Evolutionary conservation across 2,797 vertebrate species (phyloP).

Genomic region (Danio kyathit): DNA sequence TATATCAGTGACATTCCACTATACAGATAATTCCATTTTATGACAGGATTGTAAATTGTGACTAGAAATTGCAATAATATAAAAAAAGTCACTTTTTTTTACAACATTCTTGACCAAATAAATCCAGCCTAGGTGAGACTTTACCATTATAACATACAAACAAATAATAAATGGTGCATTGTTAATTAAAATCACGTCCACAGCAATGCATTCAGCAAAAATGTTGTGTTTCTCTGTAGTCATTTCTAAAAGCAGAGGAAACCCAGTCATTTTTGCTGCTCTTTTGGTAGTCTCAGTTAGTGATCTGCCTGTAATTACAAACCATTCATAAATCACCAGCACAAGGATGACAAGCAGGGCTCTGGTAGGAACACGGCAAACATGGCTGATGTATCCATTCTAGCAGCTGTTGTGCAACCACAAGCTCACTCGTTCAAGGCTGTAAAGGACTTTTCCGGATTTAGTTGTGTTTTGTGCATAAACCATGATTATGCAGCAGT

Average conservation of each 20-base stretch:
- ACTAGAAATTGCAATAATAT: too few relatives aligned
- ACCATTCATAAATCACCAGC: conserved; percentile 55
- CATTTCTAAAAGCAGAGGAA: conserved; percentile 38
- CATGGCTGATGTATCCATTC: conserved; percentile 17
- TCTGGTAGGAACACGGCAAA: conserved; percentile 40
- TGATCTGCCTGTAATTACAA: conserved; percentile 53
- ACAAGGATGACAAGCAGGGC: conserved; percentile 39
- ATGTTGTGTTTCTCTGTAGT: background rate
- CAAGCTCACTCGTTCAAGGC: conserved; percentile 27
- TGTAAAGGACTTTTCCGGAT: conserved; percentile 3
- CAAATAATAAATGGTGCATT: too few relatives aligned
- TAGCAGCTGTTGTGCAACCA: conserved; percentile 13
- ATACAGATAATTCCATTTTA: too few relatives aligned
- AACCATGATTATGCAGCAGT: conserved; percentile 35
- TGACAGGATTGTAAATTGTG: too few relatives aligned
- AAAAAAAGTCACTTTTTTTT: too few relatives aligned
- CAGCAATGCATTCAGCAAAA: background rate
- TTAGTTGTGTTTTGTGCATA: conserved; percentile 39
- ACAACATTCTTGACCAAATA: too few relatives aligned
- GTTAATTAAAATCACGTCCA: too few relatives aligned
- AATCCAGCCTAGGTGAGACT: too few relatives aligned
- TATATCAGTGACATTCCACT: too few relatives aligned
- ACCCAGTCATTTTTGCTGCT: conserved; percentile 35
- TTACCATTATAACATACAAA: too few relatives aligned
- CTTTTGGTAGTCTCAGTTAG: conserved; percentile 41